Conservation (phyloP, 2,888 invertebrate genomes). For the Poecilus cupreus region DNA sequence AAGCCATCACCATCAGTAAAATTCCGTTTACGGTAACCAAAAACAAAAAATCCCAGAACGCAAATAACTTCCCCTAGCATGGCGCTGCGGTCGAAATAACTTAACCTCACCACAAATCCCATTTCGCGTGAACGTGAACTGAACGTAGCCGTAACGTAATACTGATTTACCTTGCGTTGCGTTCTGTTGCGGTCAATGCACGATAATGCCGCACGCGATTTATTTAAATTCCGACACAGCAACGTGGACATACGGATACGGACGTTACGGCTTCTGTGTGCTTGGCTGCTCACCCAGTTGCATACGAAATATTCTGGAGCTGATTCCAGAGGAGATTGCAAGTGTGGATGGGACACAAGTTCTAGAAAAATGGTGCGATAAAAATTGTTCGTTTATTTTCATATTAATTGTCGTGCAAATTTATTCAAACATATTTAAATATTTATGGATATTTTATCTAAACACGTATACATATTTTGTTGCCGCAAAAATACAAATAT, state of each 20-base stretch:
- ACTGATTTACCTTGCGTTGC: constrained; percentile 51
- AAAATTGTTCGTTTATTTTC: no score
- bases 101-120: constrained; percentile 44
- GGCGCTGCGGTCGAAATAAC: constrained; percentile 29
- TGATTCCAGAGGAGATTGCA: no score
- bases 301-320: no score
- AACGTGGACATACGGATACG: neutral
- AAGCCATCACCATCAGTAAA: neutral
- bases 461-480: no score
- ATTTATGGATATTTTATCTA: no score
- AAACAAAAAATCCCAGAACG: constrained; percentile 13
- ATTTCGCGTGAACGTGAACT: constrained; percentile 19
- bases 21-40: neutral
- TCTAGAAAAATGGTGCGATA: no score
- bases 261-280: no score
- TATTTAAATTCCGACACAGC: neutral
- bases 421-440: no score
- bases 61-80: constrained; percentile 22
- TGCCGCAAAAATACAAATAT: no score
- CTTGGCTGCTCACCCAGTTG: no score
- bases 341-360: no score
- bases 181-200: constrained; percentile 40
- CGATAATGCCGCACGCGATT: constrained; percentile 40
- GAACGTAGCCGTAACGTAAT: constrained; percentile 5
- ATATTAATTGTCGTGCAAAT: no score